Evolutionary conservation across 2,113 vertebrate species (phyloP), one percentile per base, ranked within the genome.

Genomic region (Polyodon spathula): DNA sequence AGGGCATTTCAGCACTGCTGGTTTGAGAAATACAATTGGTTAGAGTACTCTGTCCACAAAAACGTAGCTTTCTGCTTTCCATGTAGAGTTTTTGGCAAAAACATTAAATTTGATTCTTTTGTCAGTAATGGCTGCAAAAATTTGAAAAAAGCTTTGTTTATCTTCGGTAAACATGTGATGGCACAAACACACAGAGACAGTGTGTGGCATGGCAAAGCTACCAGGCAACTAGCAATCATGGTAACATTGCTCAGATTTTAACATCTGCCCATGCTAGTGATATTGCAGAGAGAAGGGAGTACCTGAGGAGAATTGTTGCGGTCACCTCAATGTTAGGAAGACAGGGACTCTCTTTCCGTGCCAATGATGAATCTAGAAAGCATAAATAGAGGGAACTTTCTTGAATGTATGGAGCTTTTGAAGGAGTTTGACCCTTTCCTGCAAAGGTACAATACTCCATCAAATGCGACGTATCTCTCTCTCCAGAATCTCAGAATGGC

Each of bases 361-460:
- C 16, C 58, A 55, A 46, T 59, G 55, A 67, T 59, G 56, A 54
- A 63, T 12, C 17, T 46, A 10, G 41, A 62, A 16, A 63, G 65
- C 41, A 16, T 1, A 53, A 60, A 66, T 5, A 54, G 38, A 58
- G 60, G 59, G 6, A 66, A 63, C 54, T 53, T 70, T 44, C 40
- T 70, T 54, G 64, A 43, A 48, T 61, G 44, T 3, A 63, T 67
- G 61, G 56, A 55, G 37, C 61, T 67, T 67, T 41, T 60, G n/a
- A 56, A 54, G 54, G 38, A 70, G 38, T 61, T 61, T 48, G 54
- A 70, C 40, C 54, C 61, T 51, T 70, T 67, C n/a, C 27, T 67
- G 5, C 61, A 40, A n/a, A n/a, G n/a, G n/a, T n/a, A n/a, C n/a
- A n/a, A n/a, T n/a, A n/a, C n/a, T n/a, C n/a, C n/a, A n/a, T n/a